phyloP scores from a whole-genome alignment of 2,797 vertebrate genomes.

The Epinephelus coioides region DNA sequence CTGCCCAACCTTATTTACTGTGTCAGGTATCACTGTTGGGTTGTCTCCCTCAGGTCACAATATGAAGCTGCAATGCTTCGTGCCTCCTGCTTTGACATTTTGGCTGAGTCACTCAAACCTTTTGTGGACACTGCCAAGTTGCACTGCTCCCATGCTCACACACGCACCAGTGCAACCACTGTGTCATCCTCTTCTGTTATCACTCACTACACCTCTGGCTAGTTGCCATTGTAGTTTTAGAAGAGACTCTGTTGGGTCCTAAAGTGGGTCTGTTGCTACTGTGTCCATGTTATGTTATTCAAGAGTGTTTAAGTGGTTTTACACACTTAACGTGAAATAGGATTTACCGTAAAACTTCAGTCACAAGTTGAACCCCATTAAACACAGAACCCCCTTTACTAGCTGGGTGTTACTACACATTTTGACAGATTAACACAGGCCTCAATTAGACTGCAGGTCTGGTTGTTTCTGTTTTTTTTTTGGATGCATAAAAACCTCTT shows the following conservation, averaged over 20 bases:
- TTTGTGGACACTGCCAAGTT: slow-evolving; percentile 8
- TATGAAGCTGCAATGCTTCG: slow-evolving; percentile 20
- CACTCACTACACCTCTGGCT: background rate
- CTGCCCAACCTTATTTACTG: slow-evolving; percentile 45
- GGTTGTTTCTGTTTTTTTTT: too few relatives aligned
- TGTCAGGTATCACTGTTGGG: slow-evolving; percentile 51
- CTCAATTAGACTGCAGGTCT: too few relatives aligned
- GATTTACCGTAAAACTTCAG: too few relatives aligned
- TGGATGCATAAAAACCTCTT: too few relatives aligned
- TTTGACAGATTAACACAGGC: too few relatives aligned
- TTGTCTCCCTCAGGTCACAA: slow-evolving; percentile 49
- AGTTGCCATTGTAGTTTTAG: background rate
- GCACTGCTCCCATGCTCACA: background rate
- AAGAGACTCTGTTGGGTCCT: background rate
- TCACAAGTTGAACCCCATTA: too few relatives aligned
- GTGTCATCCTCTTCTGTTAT: background rate
- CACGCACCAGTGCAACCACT: background rate
- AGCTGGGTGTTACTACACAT: too few relatives aligned
- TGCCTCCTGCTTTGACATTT: slow-evolving; percentile 38
- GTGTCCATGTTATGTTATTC: background rate
- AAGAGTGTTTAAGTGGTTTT: background rate
- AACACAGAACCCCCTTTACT: too few relatives aligned
- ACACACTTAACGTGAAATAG: too few relatives aligned
- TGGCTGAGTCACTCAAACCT: slow-evolving; percentile 56
- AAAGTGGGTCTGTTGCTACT: background rate